Base-by-base conservation (phyloP, 2,113 vertebrate genomes). In the Mustela nigripes region DNA sequence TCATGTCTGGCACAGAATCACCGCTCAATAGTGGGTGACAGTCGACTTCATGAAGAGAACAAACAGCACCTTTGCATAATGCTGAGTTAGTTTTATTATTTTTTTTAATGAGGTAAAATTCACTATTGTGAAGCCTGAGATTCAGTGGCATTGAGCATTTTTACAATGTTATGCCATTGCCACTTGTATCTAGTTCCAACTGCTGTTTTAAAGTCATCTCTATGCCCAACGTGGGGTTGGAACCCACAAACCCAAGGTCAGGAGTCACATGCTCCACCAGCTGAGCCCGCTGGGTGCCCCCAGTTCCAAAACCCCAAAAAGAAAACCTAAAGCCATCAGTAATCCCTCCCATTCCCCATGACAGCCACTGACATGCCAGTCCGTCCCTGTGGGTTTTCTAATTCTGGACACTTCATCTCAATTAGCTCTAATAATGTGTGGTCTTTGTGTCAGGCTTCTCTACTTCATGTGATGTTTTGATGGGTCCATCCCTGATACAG, bases 11-110 rank as follows among this genome's bases (percentile, higher is more conserved):
- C 36, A 0, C 1, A 3, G n/a, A 26, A 16, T 33, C 3, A 7
- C 22, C 3, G 1, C 65, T 69, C 10, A 11, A 24, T 18, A 31
- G 58, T 1, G 16, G 33, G 1, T 22, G 53, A n/a, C 2, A 31
- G 33, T n/a, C 2, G 78, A 42, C 93, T 21, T 88, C 33, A 8
- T 1, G 26, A 42, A 39, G 83, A 50, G 7, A 28, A 53, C 11
- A 18, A 7, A 56, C 4, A 45, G 71, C 83, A 36, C 0, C 0
- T 31, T 33, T 16, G 4, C 11, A 0, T 24, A 22, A 58, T 39
- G 18, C 14, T 2, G 11, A 56, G 31, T 36, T 48, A 31, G 11
- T 31, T 36, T 39, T 26, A 3, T 16, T 36, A 33, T 21, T 60
- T 73, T 45, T 74, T 42, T 1, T 33, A n/a, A 5, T 45, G n/a